Evolutionary conservation across 2,113 vertebrate species (phyloP).

Genomic region (Odocoileus virginianus): DNA sequence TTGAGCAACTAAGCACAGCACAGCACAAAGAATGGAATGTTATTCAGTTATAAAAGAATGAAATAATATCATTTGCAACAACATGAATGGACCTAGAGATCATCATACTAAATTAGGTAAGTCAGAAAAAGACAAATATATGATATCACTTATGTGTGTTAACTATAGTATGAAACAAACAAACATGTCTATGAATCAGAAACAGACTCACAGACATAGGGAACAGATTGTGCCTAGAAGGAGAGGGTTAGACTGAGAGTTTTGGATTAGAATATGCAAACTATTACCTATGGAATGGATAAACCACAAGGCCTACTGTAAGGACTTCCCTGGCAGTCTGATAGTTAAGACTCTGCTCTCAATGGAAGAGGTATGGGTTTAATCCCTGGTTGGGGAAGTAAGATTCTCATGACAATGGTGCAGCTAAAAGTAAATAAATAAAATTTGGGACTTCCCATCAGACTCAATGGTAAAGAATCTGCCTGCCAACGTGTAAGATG

Average conservation of each 20-base stretch:
- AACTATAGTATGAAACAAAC: background rate
- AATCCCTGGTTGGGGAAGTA: background rate
- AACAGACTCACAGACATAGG: background rate
- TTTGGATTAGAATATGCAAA: background rate
- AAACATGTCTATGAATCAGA: background rate
- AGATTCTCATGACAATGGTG: background rate
- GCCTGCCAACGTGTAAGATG: accelerated
- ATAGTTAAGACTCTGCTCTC: background rate
- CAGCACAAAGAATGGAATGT: background rate
- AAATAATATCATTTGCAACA: background rate
- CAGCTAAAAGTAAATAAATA: background rate
- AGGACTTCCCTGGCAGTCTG: background rate
- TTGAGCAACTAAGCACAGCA: background rate
- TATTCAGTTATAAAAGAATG: background rate
- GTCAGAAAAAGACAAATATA: background rate
- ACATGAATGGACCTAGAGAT: background rate
- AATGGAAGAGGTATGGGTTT: background rate
- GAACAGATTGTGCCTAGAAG: background rate
- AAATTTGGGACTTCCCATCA: background rate
- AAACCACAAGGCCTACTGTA: background rate
- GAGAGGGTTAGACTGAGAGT: background rate
- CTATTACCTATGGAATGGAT: background rate
- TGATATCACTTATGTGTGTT: background rate
- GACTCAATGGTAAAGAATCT: background rate
- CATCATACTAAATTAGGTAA: background rate